phyloP scores from a whole-genome alignment of 2,888 invertebrate species.

The Amorpha juglandis region DNA sequence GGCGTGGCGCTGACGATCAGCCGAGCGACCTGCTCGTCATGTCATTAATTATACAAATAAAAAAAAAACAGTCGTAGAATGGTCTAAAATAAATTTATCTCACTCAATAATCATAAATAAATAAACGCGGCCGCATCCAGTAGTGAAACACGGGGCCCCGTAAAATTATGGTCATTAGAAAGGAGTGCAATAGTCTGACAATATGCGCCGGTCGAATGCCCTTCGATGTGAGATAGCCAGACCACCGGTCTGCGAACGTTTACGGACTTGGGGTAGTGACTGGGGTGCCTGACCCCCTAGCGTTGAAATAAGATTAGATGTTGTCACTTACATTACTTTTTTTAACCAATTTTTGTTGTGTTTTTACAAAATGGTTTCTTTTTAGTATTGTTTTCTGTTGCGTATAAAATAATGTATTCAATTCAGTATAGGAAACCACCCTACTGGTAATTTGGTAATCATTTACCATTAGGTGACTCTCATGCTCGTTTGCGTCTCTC shows the following conservation, averaged over 20 bases:
- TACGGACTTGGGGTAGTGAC: background rate
- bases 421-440: too few relatives aligned
- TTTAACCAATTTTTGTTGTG: too few relatives aligned
- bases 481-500: too few relatives aligned
- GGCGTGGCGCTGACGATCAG: too few relatives aligned
- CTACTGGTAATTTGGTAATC: too few relatives aligned
- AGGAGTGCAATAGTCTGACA: slow-evolving; percentile 41
- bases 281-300: background rate
- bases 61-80: too few relatives aligned
- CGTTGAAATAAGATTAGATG: background rate
- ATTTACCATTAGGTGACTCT: too few relatives aligned
- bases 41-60: too few relatives aligned
- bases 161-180: slow-evolving; percentile 46
- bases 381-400: too few relatives aligned
- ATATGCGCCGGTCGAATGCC: slow-evolving; percentile 37
- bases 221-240: slow-evolving; percentile 42
- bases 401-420: too few relatives aligned
- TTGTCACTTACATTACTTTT: background rate
- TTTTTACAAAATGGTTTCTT: too few relatives aligned
- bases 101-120: background rate
- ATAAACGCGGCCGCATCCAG: slow-evolving; percentile 24
- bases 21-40: too few relatives aligned
- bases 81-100: background rate
- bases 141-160: slow-evolving; percentile 27
- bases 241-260: slow-evolving; percentile 21